Evolutionary conservation across 2,888 invertebrate species (phyloP), one percentile per base, ranked within the genome.

Genomic region (Lacanobia oleracea): DNA sequence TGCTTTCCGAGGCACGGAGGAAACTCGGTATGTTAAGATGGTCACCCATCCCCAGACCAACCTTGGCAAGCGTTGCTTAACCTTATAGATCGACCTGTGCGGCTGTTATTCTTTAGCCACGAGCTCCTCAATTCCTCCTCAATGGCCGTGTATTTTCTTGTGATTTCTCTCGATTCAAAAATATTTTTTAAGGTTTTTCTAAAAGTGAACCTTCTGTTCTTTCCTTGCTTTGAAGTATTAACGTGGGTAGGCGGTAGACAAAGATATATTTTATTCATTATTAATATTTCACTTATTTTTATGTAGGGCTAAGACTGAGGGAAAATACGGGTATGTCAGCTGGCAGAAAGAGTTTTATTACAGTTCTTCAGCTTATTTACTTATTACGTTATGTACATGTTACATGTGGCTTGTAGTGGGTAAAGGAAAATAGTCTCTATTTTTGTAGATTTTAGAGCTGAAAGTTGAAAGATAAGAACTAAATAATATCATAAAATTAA

Each of bases 211-310:
- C 67, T 79, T 73, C 66, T 69, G 68, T 2, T 0, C 0, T 0
- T 10, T 7, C 4, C 1, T 2, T 33, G 9, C 9, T 64, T 18
- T 45, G 9, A 9, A 18, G 40, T 33, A 40, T 33, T 61, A n/a
- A 40, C 48, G 54, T 60, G 33, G 45, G 71, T n/a, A 40, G 45
- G 18, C 10, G 54, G 62, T 56, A 71, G 60, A 77, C 70, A 68
- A 72, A 60, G 57, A 72, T 64, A 75, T 84, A 81, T 84, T 63
- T 81, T 84, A 84, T 82, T 81, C 72, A 72, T 68, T 70, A 72
- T 62, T 84, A 77, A 82, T 82, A 82, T 81, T 84, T 75, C 67
- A 78, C 63, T 78, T 81, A 82, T 74, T 83, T 81, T 72, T 70
- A 66, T 77, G 70, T 64, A 21, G n/a, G 64, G 27, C 51, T 51